phyloP scores from a whole-genome alignment of 2,888 invertebrate genomes.

The Drosophila incognita region DNA sequence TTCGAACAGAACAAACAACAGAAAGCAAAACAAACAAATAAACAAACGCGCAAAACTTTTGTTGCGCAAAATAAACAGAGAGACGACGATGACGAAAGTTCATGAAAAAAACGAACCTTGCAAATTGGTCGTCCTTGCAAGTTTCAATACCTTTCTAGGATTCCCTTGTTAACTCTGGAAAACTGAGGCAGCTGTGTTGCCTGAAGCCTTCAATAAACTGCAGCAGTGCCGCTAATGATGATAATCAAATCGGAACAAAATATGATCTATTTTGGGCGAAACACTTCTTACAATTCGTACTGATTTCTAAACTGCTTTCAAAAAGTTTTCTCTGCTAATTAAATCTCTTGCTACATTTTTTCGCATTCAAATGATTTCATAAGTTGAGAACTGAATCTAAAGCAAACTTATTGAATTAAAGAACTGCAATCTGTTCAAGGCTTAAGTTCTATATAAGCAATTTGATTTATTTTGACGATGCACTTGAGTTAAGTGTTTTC shows the following conservation, averaged over 20 bases:
- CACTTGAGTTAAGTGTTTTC: not conserved
- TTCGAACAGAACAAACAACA: slow-evolving; percentile 67
- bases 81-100: slow-evolving; percentile 43
- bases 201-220: slow-evolving; percentile 35
- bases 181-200: slow-evolving; percentile 25
- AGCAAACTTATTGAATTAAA: not conserved
- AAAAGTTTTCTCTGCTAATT: not conserved
- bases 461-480: not conserved
- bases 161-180: slow-evolving; percentile 14
- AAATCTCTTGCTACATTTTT: not conserved
- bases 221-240: slow-evolving; percentile 19
- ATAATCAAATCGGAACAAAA: slow-evolving; percentile 27
- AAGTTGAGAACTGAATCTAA: not conserved
- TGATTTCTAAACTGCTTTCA: not conserved
- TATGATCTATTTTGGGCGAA: not conserved
- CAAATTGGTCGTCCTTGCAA: slow-evolving; percentile 65
- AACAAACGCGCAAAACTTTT: slow-evolving; percentile 62
- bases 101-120: slow-evolving; percentile 24
- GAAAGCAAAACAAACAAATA: slow-evolving; percentile 66
- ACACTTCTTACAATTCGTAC: slow-evolving; percentile 11
- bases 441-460: not conserved
- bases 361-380: not conserved
- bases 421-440: not conserved
- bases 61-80: slow-evolving; percentile 59
- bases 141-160: slow-evolving; percentile 54